Evolutionary conservation across 2,113 vertebrate genomes (phyloP).

Genomic region (Felis chaus): DNA sequence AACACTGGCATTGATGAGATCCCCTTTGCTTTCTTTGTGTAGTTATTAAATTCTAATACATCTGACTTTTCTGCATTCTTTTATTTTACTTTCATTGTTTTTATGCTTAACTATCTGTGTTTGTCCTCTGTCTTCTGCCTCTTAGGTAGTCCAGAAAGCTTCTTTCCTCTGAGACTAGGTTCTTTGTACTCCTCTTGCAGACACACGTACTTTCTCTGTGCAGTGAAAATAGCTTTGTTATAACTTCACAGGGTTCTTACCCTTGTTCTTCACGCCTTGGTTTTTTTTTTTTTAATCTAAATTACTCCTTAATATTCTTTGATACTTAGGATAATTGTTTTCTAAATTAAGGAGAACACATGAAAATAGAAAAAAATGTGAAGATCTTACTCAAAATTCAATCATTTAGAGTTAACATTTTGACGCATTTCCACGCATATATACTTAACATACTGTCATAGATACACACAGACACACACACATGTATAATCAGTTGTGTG

Average conservation of each 20-base stretch:
- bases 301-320: slow-evolving; percentile 14
- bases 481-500: not conserved
- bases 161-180: not conserved
- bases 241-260: not conserved
- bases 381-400: slow-evolving; percentile 43
- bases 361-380: not conserved
- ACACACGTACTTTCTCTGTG: not conserved
- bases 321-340: slow-evolving; percentile 18
- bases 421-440: not conserved
- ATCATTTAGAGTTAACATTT: slow-evolving; percentile 36
- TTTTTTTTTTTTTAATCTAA: not conserved
- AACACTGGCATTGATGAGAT: not conserved
- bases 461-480: not conserved
- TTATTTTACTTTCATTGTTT: not conserved
- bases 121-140: not conserved
- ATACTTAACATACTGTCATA: not conserved
- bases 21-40: slow-evolving; percentile 2
- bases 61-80: not conserved
- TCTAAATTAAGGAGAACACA: not conserved
- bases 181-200: not conserved
- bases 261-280: not conserved
- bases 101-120: not conserved
- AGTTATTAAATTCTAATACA: not conserved
- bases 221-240: not conserved
- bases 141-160: not conserved